Evolutionary conservation across 2,797 vertebrate genomes (phyloP).

Genomic region (Cephalopachus bancanus): DNA sequence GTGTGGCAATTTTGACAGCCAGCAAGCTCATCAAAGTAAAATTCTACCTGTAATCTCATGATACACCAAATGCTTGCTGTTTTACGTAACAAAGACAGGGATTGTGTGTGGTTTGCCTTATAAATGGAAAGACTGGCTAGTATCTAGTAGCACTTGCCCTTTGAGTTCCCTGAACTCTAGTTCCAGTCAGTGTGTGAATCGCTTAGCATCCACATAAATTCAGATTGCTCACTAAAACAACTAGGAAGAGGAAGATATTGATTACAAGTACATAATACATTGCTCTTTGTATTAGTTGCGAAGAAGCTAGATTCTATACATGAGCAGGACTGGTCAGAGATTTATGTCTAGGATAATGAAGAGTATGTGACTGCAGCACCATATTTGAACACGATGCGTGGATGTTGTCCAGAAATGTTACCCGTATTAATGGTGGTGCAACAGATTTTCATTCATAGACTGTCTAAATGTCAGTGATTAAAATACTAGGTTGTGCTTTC

Average conservation of each 20-base stretch:
- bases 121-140: background rate
- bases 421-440: background rate
- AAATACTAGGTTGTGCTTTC: slow-evolving; percentile 26
- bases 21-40: slow-evolving; percentile 62
- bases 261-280: background rate
- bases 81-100: background rate
- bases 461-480: slow-evolving; percentile 36
- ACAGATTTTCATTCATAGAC: slow-evolving; percentile 7
- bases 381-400: background rate
- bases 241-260: background rate
- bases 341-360: background rate
- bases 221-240: background rate
- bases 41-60: slow-evolving; percentile 52
- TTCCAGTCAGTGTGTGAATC: slow-evolving; percentile 28
- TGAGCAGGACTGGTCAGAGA: background rate
- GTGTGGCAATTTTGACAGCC: slow-evolving; percentile 71
- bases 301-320: slow-evolving; percentile 18
- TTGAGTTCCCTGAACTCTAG: slow-evolving; percentile 43
- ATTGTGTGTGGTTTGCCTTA: slow-evolving; percentile 36
- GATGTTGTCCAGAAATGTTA: background rate
- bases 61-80: slow-evolving; percentile 30
- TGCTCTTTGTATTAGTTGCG: background rate
- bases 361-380: background rate
- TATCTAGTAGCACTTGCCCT: slow-evolving; percentile 2
- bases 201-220: slow-evolving; percentile 68